These are phyloP conservation scores for Marasmarcha lunaedactyla DNA, from an alignment of 2,888 invertebrate genomes.

Conservation along the genomic window DNA sequence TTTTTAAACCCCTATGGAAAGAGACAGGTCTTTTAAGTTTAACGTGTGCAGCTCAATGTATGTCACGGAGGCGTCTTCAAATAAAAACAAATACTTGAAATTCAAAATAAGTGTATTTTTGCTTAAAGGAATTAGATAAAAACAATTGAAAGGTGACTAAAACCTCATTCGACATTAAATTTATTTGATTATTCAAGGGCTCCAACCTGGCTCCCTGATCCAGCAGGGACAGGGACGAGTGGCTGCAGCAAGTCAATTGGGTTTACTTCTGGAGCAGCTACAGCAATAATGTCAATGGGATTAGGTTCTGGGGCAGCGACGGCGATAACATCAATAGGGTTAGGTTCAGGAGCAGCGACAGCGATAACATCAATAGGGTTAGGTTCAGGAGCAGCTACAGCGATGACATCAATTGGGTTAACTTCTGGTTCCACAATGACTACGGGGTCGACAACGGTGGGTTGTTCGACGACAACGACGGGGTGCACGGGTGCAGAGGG, in stretches of 20 bases:
- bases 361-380: slow-evolving; percentile 15
- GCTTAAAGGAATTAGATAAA: no score
- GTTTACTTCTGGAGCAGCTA: slow-evolving; percentile 14
- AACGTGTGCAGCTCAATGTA: no score
- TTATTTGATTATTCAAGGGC: no score
- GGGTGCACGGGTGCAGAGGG: neutral
- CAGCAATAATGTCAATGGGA: slow-evolving; percentile 15
- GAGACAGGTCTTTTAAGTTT: no score
- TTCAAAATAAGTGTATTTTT: no score
- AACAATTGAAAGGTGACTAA: no score
- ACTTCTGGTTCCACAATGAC: slow-evolving; percentile 14
- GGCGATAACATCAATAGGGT: slow-evolving; percentile 11
- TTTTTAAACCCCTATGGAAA: no score
- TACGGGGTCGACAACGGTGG: slow-evolving; percentile 11
- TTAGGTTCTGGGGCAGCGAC: slow-evolving; percentile 7
- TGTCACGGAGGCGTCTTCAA: no score
- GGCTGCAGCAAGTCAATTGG: slow-evolving; percentile 17
- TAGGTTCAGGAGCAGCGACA: slow-evolving; percentile 13
- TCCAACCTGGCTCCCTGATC: no score
- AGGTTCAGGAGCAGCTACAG: slow-evolving; percentile 15
- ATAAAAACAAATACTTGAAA: no score
- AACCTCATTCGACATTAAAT: no score
- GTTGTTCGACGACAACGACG: neutral
- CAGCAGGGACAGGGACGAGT: neutral
- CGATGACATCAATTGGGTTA: slow-evolving; percentile 20